phyloP scores from a whole-genome alignment of 2,888 invertebrate genomes.

The Notodonta dromedarius region DNA sequence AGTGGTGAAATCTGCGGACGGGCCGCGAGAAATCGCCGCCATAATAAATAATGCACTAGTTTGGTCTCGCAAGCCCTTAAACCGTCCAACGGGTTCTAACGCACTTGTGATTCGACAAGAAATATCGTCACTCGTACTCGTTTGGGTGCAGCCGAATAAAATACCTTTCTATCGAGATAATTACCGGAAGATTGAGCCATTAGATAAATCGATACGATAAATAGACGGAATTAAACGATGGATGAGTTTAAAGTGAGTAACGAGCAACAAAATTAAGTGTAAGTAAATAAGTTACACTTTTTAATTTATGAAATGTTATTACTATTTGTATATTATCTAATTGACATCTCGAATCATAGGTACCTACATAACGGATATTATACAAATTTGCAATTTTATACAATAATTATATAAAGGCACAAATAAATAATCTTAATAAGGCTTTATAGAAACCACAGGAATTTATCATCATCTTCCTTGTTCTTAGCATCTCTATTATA shows the following conservation, averaged over 20 bases:
- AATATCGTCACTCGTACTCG: conserved; percentile 44
- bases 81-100: conserved; percentile 63
- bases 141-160: conserved; percentile 39
- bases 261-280: conserved; percentile 11
- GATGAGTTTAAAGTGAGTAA: conserved; percentile 31
- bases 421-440: too few species aligned
- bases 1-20: conserved; percentile 79
- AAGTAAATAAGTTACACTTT: conserved; percentile 21
- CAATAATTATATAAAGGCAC: too few species aligned
- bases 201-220: conserved; percentile 40
- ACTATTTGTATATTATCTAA: too few species aligned
- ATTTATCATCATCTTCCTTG: too few species aligned
- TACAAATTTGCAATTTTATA: too few species aligned
- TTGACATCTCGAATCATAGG: too few species aligned
- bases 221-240: conserved; percentile 26
- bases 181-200: conserved; percentile 38
- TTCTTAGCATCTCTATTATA: too few species aligned
- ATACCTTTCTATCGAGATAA: conserved; percentile 39
- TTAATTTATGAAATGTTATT: conserved; percentile 1
- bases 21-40: conserved; percentile 74
- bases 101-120: conserved; percentile 56
- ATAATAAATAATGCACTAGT: conserved; percentile 82
- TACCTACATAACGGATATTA: too few species aligned
- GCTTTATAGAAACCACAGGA: too few species aligned
- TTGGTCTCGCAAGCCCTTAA: conserved; percentile 71